Percentiles rank a stretch among this genome's conserved stretches.
Conservation (phyloP, 2,888 invertebrate species). For the Boloria euphrosyne region DNA sequence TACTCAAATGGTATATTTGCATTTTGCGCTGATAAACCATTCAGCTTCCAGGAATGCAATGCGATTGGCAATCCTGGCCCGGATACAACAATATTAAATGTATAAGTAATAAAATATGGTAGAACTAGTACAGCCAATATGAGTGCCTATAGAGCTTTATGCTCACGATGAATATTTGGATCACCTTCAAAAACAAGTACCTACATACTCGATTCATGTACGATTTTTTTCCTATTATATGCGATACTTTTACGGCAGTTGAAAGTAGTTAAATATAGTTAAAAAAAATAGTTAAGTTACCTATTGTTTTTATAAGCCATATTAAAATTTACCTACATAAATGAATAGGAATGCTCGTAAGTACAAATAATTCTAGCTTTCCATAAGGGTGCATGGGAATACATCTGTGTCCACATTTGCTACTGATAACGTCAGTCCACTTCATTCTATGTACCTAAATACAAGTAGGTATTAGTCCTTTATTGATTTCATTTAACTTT, state of each 20-base stretch:
- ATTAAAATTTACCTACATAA: too few relatives aligned
- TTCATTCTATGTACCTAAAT: constrained; percentile 36
- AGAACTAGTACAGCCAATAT: too few relatives aligned
- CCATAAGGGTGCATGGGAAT: constrained; percentile 53
- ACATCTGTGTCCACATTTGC: constrained; percentile 73
- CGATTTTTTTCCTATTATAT: too few relatives aligned
- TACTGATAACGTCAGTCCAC: constrained; percentile 51
- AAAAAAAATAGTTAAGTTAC: neutral
- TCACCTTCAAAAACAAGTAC: too few relatives aligned
- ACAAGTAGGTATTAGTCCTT: constrained; percentile 6
- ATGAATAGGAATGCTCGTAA: neutral
- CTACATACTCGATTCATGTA: too few relatives aligned
- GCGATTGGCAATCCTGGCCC: constrained; percentile 58
- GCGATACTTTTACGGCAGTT: too few relatives aligned
- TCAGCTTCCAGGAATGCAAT: constrained; percentile 62
- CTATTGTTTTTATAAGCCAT: neutral
- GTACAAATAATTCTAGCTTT: constrained; percentile 4
- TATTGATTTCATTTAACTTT: constrained; percentile 17
- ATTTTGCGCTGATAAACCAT: constrained; percentile 53
- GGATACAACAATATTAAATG: constrained; percentile 44
- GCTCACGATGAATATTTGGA: too few relatives aligned
- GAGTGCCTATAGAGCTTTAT: too few relatives aligned
- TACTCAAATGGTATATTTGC: neutral
- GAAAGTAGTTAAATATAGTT: neutral
- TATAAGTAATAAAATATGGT: too few relatives aligned